Conservation (phyloP, 2,888 invertebrate species). For the Elysia crispata region DNA sequence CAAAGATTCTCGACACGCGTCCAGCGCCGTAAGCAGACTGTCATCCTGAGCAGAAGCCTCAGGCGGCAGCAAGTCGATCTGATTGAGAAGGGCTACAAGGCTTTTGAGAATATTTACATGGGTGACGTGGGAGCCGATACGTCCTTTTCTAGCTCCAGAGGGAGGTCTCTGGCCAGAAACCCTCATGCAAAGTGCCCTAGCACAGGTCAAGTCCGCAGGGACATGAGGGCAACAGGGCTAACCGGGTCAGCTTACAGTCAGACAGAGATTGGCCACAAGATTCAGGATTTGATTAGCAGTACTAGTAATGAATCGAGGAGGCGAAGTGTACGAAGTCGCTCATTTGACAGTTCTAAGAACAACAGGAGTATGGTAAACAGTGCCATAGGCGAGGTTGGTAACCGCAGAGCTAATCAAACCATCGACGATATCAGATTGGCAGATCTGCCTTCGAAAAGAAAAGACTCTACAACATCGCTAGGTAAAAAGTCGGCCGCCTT, state of each 20-base stretch:
- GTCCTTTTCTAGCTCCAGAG: too few species aligned
- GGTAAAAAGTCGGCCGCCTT: constrained; percentile 19
- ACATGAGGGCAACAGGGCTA: too few species aligned
- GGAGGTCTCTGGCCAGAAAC: too few species aligned
- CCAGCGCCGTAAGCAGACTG: constrained; percentile 31
- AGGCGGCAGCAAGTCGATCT: not conserved
- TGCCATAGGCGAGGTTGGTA: not conserved
- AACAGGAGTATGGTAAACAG: not conserved
- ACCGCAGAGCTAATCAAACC: not conserved
- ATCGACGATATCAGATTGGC: constrained; percentile 7
- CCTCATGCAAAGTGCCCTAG: too few species aligned
- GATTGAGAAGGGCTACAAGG: constrained; percentile 34
- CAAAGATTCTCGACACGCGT: constrained; percentile 22
- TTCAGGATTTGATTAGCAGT: not conserved
- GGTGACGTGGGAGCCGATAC: not conserved
- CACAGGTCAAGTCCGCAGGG: too few species aligned
- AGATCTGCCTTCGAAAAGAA: not conserved
- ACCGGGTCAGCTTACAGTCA: not conserved
- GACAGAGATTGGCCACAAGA: constrained; percentile 2
- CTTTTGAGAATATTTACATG: constrained; percentile 38
- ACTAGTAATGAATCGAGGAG: not conserved
- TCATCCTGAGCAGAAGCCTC: constrained; percentile 32
- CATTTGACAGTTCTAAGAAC: constrained; percentile 24
- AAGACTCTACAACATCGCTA: constrained; percentile 4
- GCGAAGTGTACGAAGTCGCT: constrained; percentile 22